phyloP scores from a whole-genome alignment of 2,113 vertebrate genomes.

The Salvelinus fontinalis region DNA sequence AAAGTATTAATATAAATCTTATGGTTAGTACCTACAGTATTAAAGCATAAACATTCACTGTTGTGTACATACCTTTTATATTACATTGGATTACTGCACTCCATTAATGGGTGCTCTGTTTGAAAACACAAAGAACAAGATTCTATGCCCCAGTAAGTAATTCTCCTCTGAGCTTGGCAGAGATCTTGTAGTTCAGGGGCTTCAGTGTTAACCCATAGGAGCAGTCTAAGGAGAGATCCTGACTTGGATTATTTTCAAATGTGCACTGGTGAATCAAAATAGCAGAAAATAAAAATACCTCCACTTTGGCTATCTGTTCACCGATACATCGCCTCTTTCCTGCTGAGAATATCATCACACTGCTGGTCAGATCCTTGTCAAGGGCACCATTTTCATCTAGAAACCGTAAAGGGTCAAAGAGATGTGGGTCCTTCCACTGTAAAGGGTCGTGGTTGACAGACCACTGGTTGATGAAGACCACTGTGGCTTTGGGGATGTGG shows the following conservation, averaged over 20 bases:
- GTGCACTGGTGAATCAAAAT: slow-evolving; percentile 81
- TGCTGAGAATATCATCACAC: slow-evolving; percentile 82
- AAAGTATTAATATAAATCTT: not conserved
- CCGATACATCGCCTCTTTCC: slow-evolving; percentile 83
- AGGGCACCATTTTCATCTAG: slow-evolving; percentile 68
- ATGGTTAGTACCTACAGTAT: not conserved
- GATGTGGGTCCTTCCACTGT: slow-evolving; percentile 78
- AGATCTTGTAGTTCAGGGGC: slow-evolving; percentile 73
- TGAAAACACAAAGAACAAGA: not conserved
- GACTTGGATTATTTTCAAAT: slow-evolving; percentile 69
- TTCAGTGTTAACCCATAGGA: slow-evolving; percentile 78
- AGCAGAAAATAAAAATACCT: slow-evolving; percentile 79
- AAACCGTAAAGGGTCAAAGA: slow-evolving; percentile 80
- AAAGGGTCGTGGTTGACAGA: slow-evolving; percentile 80
- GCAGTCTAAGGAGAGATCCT: slow-evolving; percentile 70
- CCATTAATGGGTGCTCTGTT: not conserved
- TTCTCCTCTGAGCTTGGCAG: slow-evolving; percentile 64
- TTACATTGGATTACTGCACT: slow-evolving; percentile 5
- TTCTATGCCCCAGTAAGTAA: slow-evolving; percentile 29
- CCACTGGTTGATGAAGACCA: slow-evolving; percentile 88
- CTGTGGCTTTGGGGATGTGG: slow-evolving; percentile 79
- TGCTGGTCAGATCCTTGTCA: slow-evolving; percentile 71
- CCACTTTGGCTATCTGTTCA: slow-evolving; percentile 78
- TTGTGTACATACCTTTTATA: slow-evolving; percentile 35
- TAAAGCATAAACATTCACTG: slow-evolving; percentile 17